Conservation (phyloP, 37 sponge, comb jelly and placozoan species). For the Beroe ovata region DNA sequence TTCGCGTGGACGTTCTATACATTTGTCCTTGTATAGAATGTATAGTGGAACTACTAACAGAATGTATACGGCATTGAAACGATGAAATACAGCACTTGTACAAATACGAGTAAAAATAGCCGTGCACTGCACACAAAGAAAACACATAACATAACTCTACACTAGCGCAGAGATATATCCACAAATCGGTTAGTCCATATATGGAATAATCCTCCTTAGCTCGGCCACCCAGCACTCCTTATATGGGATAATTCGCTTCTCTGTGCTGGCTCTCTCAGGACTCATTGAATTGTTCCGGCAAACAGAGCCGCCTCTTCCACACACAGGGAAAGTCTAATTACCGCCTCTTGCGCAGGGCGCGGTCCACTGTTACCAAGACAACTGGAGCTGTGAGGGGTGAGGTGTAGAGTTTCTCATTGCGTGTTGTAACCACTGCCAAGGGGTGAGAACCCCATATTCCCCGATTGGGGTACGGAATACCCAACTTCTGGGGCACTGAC, state of each 20-base stretch:
- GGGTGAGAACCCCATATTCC: no score
- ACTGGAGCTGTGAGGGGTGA: no score
- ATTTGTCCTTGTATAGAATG: neutral
- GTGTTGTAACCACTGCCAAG: no score
- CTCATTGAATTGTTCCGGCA: constrained; percentile 65
- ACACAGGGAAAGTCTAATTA: neutral
- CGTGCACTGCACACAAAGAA: constrained; percentile 1
- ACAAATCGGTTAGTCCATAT: constrained; percentile 53
- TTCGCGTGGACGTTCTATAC: neutral
- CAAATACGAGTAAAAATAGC: neutral
- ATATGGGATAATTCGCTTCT: constrained; percentile 42
- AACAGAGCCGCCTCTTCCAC: constrained; percentile 41
- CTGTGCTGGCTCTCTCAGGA: constrained; percentile 22
- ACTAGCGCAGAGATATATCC: constrained; percentile 6
- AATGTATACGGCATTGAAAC: no score
- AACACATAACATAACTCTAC: constrained; percentile 5
- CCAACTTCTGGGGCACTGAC: no score
- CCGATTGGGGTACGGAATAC: no score
- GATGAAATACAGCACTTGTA: neutral
- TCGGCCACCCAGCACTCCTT: constrained; percentile 17
- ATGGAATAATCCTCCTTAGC: constrained; percentile 55
- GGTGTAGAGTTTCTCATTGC: no score
- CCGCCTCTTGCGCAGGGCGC: constrained; percentile 21
- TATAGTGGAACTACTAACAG: no score
- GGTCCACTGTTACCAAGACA: neutral